Base-by-base conservation (phyloP, 92 coral and sea anemone genomes). In the Meandrina meandrites region DNA sequence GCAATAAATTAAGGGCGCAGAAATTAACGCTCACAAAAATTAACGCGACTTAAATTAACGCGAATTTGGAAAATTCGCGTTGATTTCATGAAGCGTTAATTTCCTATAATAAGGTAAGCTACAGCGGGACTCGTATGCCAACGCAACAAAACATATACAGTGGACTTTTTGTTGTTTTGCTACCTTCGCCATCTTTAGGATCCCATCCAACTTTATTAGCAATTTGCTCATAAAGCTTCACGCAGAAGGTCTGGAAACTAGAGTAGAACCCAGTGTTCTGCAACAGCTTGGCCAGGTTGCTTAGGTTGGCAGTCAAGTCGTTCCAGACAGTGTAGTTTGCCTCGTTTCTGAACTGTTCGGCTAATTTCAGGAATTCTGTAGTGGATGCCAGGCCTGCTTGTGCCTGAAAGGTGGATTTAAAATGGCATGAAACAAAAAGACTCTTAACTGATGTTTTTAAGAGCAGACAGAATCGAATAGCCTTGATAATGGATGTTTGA, bases 241-340 rank as follows among this genome's bases (percentile, higher is more conserved):
- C 86, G 74, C 95, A 89, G 62, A 97, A 97, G 60, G 89, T 78
- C 78, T 91, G 89, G 86, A 93, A 92, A 53, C 92, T 90, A 31
- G 91, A 79, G 85, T 91, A 88, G 83, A 56, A 95, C 72, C 92
- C 98, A 64, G 98, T 93, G 92, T 97, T 91, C 89, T 97, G 99
- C 36, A 97, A 57, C 15, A 95, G 83, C 40, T 87, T 85, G 22
- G 94, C 91, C 72, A 97, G 67, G 54, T 86, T 78, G 76, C 94
- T 94, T 28, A 97, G 87, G 88, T 95, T 97, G 72, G 79, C 82
- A 4, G 98, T 91, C 79, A 97, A 73, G 83, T 97, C 99, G 79
- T 89, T 97, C 99, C 99, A 97, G 24, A 97, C 99, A 0, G 99
- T 97, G 90, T 90, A 97, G 91, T 97, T 95, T 1, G 93, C 86